Conservation (phyloP, 1,140 invertebrate species). For the Acyrthosiphon pisum region DNA sequence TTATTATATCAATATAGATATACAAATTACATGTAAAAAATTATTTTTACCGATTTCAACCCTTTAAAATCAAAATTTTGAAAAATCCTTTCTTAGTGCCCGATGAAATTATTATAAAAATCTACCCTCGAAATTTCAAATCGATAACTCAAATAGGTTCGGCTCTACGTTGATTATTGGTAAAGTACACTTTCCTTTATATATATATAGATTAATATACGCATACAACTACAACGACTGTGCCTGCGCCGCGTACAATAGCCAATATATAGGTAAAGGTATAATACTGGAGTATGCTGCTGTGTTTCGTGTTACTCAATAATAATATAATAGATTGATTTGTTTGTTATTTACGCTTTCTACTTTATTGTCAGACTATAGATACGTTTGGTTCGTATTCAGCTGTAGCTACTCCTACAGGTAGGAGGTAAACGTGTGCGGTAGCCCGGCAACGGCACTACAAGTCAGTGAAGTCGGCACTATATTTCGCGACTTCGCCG, state of each 20-base stretch:
- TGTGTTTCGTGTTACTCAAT: neutral
- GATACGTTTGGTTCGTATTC: neutral
- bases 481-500: neutral
- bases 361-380: neutral
- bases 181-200: too few species aligned
- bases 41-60: too few species aligned
- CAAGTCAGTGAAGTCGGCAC: neutral
- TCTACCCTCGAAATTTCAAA: too few species aligned
- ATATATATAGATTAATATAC: too few species aligned
- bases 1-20: too few species aligned
- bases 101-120: too few species aligned
- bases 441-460: neutral
- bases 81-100: too few species aligned
- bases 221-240: neutral
- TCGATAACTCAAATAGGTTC: too few species aligned
- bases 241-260: neutral
- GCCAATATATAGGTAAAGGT: neutral
- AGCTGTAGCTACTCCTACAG: neutral
- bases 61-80: too few species aligned
- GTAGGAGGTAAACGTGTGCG: too few species aligned
- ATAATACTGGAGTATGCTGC: neutral
- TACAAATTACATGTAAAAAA: too few species aligned
- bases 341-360: constrained; percentile 1
- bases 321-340: neutral
- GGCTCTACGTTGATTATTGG: too few species aligned